Evolutionary conservation across 2,113 vertebrate species (phyloP).

Genomic region (Lagopus muta): DNA sequence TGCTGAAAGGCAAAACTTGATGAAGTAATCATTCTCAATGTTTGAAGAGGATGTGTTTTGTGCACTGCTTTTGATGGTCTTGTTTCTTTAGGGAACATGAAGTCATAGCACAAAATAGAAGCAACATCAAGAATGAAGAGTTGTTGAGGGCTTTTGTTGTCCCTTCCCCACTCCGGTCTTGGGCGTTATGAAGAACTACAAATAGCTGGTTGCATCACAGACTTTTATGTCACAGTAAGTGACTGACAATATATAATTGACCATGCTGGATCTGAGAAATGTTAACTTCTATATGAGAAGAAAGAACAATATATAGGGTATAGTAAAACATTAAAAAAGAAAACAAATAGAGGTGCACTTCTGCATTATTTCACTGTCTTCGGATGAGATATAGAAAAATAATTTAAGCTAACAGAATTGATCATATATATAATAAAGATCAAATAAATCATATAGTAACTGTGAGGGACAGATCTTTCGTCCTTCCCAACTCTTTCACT

Average conservation of each 20-base stretch:
- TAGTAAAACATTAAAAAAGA: background rate
- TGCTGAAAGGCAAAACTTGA: conserved; percentile 75
- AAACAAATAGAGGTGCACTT: background rate
- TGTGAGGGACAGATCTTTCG: background rate
- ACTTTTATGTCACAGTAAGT: conserved; percentile 44
- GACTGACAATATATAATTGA: background rate
- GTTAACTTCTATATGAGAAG: background rate
- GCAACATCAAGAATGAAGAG: background rate
- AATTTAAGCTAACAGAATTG: background rate
- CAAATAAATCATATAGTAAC: conserved; percentile 1
- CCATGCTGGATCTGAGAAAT: background rate
- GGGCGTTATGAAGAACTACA: conserved; percentile 15
- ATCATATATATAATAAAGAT: conserved; percentile 15
- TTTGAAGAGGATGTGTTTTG: conserved; percentile 65
- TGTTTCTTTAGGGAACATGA: conserved; percentile 66
- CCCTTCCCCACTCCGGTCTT: background rate
- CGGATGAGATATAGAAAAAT: background rate
- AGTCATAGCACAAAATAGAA: conserved; percentile 52
- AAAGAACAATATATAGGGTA: background rate
- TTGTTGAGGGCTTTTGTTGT: background rate
- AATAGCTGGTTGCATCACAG: conserved; percentile 23
- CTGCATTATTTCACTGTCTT: background rate
- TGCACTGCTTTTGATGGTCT: conserved; percentile 39
- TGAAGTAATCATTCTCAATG: conserved; percentile 71
- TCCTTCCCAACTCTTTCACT: background rate